Evolutionary conservation across 2,888 invertebrate species (phyloP).

Genomic region (Dasysyrphus albostriatus): DNA sequence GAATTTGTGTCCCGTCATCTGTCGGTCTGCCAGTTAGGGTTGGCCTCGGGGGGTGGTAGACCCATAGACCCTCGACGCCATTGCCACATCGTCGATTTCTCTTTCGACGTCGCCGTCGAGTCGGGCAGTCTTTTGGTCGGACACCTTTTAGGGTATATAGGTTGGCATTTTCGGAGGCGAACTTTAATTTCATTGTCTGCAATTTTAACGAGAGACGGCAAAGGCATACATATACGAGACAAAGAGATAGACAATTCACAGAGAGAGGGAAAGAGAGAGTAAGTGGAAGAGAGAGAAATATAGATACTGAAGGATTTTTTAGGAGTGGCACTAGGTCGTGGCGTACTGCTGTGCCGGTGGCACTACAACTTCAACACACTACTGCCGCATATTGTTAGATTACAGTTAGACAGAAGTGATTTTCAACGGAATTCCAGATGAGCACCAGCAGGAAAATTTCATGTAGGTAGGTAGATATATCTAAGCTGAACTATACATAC

Average conservation of each 20-base stretch:
- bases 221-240: not conserved
- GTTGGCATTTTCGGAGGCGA: constrained; percentile 68
- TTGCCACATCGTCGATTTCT: not conserved
- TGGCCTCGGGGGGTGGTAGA: constrained; percentile 63
- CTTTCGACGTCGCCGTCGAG: not conserved
- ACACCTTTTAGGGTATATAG: constrained; percentile 61
- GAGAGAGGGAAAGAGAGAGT: constrained; percentile 10
- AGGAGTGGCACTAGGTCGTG: constrained; percentile 73
- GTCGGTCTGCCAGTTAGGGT: constrained; percentile 37
- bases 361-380: not conserved
- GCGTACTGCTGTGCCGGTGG: constrained; percentile 23
- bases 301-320: constrained; percentile 31
- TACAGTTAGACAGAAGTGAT: constrained; percentile 56
- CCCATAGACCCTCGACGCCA: constrained; percentile 28
- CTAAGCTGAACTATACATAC: not conserved
- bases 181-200: constrained; percentile 76
- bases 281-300: not conserved
- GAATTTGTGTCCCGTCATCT: constrained; percentile 71
- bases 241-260: constrained; percentile 12
- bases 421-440: constrained; percentile 57
- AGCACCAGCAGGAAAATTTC: constrained; percentile 28
- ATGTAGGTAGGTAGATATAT: too few relatives aligned
- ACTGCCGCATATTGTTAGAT: constrained; percentile 42
- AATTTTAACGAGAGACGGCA: constrained; percentile 62
- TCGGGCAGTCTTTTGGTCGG: constrained; percentile 41